Evolutionary conservation across 1,140 invertebrate species (phyloP).

Genomic region (Drosophila pachea): DNA sequence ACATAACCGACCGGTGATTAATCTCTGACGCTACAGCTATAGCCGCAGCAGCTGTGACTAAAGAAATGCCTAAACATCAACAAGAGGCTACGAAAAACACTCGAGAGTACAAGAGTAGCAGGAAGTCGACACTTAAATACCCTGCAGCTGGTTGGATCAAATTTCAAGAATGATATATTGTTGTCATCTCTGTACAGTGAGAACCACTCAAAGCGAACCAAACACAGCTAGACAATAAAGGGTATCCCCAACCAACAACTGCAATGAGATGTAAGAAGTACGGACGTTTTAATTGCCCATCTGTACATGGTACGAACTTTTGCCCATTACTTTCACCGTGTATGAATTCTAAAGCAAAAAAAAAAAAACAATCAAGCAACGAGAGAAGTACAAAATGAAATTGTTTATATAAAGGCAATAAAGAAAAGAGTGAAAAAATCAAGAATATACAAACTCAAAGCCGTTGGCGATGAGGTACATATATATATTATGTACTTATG

Average conservation of each 20-base stretch:
- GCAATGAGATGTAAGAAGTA: constrained; percentile 25
- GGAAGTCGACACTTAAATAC: constrained; percentile 9
- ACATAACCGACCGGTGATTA: constrained; percentile 43
- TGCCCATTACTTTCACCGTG: constrained; percentile 67
- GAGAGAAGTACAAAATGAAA: constrained; percentile 49
- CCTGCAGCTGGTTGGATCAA: neutral
- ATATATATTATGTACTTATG: too few relatives aligned
- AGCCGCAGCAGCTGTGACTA: constrained; percentile 16
- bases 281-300: constrained; percentile 53
- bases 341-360: constrained; percentile 54
- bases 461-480: constrained; percentile 31
- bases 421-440: constrained; percentile 20
- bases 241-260: constrained; percentile 11
- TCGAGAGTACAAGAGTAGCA: neutral
- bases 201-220: neutral
- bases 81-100: constrained; percentile 4
- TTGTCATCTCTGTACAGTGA: too few relatives aligned
- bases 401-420: constrained; percentile 50
- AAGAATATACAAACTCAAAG: constrained; percentile 21
- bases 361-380: constrained; percentile 6
- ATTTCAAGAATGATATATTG: neutral
- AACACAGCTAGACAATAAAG: neutral
- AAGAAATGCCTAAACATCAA: constrained; percentile 18
- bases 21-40: constrained; percentile 28
- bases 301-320: constrained; percentile 56